These are phyloP conservation scores for Luehdorfia chinensis DNA, from an alignment of 1,140 invertebrate genomes.

Conservation along the genomic window DNA sequence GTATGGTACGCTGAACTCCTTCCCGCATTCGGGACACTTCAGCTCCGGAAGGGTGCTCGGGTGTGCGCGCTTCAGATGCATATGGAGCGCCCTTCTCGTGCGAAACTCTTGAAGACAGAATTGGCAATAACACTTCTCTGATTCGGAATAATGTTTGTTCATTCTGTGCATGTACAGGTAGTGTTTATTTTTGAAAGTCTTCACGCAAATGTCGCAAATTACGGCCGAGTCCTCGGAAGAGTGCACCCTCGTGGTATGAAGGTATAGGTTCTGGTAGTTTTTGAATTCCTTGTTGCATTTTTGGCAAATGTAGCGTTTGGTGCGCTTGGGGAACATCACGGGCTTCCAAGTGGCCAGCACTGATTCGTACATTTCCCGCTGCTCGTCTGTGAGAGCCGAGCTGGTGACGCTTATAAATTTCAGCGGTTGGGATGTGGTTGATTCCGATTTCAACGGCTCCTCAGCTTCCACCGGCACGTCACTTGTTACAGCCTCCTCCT, in stretches of 20 bases:
- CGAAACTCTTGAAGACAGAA: slow-evolving; percentile 64
- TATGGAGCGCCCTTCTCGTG: slow-evolving; percentile 52
- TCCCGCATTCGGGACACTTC: slow-evolving; percentile 59
- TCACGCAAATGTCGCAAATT: slow-evolving; percentile 60
- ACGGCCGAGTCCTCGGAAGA: slow-evolving; percentile 60
- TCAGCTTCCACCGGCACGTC: background rate
- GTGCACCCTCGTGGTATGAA: slow-evolving; percentile 62
- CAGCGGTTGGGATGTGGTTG: slow-evolving; percentile 21
- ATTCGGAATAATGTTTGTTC: slow-evolving; percentile 67
- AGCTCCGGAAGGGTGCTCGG: slow-evolving; percentile 57
- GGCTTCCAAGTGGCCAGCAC: slow-evolving; percentile 66
- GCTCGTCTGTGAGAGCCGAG: slow-evolving; percentile 48
- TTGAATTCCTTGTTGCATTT: slow-evolving; percentile 69
- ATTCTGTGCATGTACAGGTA: slow-evolving; percentile 70
- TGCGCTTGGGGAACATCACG: slow-evolving; percentile 51
- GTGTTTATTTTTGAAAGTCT: slow-evolving; percentile 68
- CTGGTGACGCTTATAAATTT: slow-evolving; percentile 61
- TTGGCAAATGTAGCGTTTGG: slow-evolving; percentile 58
- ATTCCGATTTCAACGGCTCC: background rate
- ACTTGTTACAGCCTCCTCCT: background rate
- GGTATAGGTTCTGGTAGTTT: slow-evolving; percentile 65
- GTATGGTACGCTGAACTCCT: slow-evolving; percentile 58
- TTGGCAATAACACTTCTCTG: slow-evolving; percentile 63
- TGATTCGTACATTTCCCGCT: slow-evolving; percentile 63
- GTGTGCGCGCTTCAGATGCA: slow-evolving; percentile 60